Conservation (phyloP, 2,113 vertebrate genomes). For the Pycnonotus jocosus region DNA sequence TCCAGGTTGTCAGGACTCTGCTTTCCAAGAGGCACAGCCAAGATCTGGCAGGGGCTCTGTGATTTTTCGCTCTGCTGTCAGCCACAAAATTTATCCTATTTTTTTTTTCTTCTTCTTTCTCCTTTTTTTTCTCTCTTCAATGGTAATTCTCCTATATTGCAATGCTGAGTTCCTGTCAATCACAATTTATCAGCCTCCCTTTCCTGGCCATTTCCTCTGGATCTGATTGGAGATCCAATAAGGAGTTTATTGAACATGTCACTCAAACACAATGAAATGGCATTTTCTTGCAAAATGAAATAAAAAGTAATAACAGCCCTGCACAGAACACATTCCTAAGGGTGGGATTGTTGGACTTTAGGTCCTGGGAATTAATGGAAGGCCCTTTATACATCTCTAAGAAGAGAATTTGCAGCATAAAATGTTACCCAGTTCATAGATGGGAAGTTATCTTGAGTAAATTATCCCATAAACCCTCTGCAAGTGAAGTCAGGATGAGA, state of each 20-base stretch:
- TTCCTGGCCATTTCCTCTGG: not conserved
- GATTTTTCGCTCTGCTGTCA: not conserved
- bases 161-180: not conserved
- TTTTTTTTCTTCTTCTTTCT: not conserved
- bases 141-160: not conserved
- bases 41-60: not conserved
- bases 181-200: constrained; percentile 15
- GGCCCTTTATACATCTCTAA: not conserved
- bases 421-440: not conserved
- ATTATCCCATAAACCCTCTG: not conserved
- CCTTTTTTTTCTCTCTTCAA: not conserved
- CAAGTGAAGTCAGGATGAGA: not conserved
- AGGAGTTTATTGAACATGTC: constrained; percentile 12
- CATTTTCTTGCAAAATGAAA: not conserved
- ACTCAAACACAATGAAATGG: not conserved
- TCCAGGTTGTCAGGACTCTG: not conserved
- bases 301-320: not conserved
- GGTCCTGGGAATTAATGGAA: not conserved
- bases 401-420: not conserved
- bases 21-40: not conserved
- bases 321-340: not conserved
- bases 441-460: not conserved
- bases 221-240: not conserved
- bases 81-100: not conserved
- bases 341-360: not conserved